Base-by-base conservation (phyloP, 2,797 vertebrate genomes). In the Anguilla anguilla region DNA sequence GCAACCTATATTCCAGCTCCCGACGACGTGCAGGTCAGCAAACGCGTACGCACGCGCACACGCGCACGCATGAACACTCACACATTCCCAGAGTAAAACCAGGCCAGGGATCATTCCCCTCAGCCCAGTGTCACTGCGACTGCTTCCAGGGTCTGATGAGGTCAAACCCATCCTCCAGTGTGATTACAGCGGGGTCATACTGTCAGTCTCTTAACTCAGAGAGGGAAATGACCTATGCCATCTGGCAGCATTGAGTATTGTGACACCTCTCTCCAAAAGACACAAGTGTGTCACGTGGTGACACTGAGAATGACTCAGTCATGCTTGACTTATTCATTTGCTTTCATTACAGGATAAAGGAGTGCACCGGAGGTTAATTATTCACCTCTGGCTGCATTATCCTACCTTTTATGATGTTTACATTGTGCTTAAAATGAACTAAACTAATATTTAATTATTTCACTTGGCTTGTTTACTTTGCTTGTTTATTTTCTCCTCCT, bases 1-100 rank as follows among this genome's bases (percentile, higher is more conserved):
- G 98, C 98, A 96, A 99, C 98, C 94, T 99, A 98, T 93, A 97
- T 97, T 94, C 99, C 99, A 88, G 98, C 97, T 89, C 96, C 97
- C 49, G 98, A 99, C 94, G 98, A 99, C 15, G 97, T 99, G 95
- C 98, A 99, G 98, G 99, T 99, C 91, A 69, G 89, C 1, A 9
- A 55, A 51, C 1, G 31, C 43, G 84, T 35, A 53, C n/a, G 55
- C 51, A 59, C 55, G 84, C 67, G 19, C 64, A 35, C 9, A 81
- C 43, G 25, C 11, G 59, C 31, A 49, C 19, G 72, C 17, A 31
- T 49, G 19, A 10, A 59, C 57, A 61, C 81, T 55, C 25, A 55
- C 0, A 67, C 0, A 81, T 39, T 22, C 1, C 0, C 15, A 19
- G 3, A 4, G 17, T 53, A 46, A 39, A 57, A 49, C 81, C 51